phyloP scores from a whole-genome alignment of 2,888 invertebrate genomes.

The Syrista parreyssii region DNA sequence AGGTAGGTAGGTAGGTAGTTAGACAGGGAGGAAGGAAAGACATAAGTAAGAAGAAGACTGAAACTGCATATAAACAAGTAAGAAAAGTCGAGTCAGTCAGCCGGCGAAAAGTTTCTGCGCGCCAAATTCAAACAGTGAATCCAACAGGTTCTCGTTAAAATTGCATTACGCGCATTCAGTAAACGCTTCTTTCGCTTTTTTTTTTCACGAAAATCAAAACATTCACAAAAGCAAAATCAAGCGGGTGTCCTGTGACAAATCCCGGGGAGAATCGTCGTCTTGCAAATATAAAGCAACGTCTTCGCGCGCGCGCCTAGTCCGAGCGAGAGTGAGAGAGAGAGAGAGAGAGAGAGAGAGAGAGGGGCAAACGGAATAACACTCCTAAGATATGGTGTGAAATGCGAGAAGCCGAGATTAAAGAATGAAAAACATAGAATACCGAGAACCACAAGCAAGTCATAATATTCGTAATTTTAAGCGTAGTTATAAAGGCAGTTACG shows the following conservation, averaged over 20 bases:
- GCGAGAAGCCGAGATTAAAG: conserved; percentile 65
- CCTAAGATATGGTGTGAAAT: conserved; percentile 61
- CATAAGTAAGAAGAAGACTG: conserved; percentile 28
- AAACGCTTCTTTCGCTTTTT: too few relatives aligned
- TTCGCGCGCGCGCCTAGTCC: too few relatives aligned
- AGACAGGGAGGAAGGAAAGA: conserved; percentile 14
- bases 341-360: background rate
- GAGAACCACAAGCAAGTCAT: conserved; percentile 63
- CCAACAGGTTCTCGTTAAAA: too few relatives aligned
- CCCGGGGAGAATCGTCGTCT: too few relatives aligned
- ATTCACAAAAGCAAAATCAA: background rate
- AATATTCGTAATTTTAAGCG: conserved; percentile 64
- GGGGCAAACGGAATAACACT: conserved; percentile 24
- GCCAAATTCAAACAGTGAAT: too few relatives aligned
- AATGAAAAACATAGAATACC: conserved; percentile 65
- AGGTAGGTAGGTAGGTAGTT: too few relatives aligned
- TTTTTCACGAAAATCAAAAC: background rate
- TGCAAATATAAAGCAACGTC: too few relatives aligned
- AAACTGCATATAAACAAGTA: conserved; percentile 32
- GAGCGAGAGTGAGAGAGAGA: background rate
- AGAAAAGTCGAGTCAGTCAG: conserved; percentile 2
- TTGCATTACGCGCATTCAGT: too few relatives aligned
- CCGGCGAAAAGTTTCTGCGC: background rate
- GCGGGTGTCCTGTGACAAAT: too few relatives aligned
- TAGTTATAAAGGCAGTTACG: conserved; percentile 17